These are phyloP conservation scores for Odontophorus gujanensis DNA, from an alignment of 2,113 vertebrate species.

Conservation along the genomic window DNA sequence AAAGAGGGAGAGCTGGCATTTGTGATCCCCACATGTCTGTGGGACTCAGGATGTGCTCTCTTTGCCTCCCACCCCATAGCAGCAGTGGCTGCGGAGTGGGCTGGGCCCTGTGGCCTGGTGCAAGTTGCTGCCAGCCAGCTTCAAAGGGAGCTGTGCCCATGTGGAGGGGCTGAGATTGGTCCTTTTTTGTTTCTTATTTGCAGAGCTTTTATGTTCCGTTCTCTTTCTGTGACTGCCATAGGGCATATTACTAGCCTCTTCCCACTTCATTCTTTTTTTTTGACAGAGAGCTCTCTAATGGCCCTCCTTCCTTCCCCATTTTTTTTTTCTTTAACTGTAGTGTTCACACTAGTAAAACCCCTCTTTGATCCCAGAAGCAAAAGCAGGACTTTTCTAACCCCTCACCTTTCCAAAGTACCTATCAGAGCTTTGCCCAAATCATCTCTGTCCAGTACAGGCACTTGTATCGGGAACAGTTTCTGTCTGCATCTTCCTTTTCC, in stretches of 20 bases:
- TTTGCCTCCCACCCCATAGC: neutral
- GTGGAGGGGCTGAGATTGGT: neutral
- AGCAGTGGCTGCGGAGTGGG: neutral
- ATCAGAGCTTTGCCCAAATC: neutral
- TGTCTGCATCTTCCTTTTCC: neutral
- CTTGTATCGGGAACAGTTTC: neutral
- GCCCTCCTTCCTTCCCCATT: neutral
- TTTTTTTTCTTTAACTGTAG: neutral
- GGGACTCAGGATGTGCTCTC: neutral
- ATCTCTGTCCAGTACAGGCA: neutral
- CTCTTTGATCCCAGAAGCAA: neutral
- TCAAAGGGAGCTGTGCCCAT: slow-evolving; percentile 19
- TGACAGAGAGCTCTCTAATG: neutral
- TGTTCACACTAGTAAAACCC: neutral
- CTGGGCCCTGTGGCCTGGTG: neutral
- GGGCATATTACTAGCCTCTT: slow-evolving; percentile 14
- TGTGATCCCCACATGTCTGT: neutral
- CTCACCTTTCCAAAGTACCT: neutral
- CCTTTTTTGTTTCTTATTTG: slow-evolving; percentile 49
- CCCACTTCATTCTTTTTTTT: slow-evolving; percentile 24
- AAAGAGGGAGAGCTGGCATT: neutral
- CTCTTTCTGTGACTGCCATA: neutral
- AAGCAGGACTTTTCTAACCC: neutral
- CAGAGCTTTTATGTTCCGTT: slow-evolving; percentile 44
- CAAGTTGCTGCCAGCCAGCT: neutral